Percentiles rank a stretch among this genome's conserved stretches.
phyloP scores from a whole-genome alignment of 2,888 invertebrate species.

The Rugalucina vietnamica region DNA sequence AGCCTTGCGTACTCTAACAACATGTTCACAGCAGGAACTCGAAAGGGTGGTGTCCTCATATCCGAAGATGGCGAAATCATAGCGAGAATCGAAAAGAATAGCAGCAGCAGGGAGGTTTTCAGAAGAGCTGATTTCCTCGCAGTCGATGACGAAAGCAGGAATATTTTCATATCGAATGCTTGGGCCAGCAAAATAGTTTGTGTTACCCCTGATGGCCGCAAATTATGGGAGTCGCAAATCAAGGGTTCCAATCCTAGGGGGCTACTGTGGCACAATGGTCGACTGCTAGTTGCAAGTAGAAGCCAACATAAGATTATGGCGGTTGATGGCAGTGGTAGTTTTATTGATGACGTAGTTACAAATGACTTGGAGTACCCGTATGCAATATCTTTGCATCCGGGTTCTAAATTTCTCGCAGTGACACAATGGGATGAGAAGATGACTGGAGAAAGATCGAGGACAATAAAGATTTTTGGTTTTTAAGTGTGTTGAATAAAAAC shows the following conservation, averaged over 20 bases:
- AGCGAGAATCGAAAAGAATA: slow-evolving; percentile 18
- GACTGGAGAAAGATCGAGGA: neutral
- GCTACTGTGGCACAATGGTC: slow-evolving; percentile 2
- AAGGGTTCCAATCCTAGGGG: slow-evolving; percentile 31
- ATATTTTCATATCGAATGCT: slow-evolving; percentile 30
- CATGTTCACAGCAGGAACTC: slow-evolving; percentile 27
- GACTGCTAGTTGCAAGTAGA: slow-evolving; percentile 23
- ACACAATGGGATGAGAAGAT: slow-evolving; percentile 47
- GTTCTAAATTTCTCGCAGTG: slow-evolving; percentile 14
- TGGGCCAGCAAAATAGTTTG: slow-evolving; percentile 37
- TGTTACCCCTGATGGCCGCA: slow-evolving; percentile 23
- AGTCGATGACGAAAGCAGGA: neutral
- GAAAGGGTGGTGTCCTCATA: slow-evolving; percentile 23
- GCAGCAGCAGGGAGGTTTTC: neutral
- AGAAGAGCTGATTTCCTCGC: slow-evolving; percentile 34
- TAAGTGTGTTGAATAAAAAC: no score
- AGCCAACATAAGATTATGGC: slow-evolving; percentile 1
- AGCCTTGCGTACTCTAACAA: slow-evolving; percentile 12
- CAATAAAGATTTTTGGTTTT: neutral
- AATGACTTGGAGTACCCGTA: slow-evolving; percentile 27
- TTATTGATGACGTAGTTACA: neutral
- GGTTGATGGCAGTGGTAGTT: slow-evolving; percentile 4
- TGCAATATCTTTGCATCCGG: slow-evolving; percentile 33
- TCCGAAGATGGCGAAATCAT: slow-evolving; percentile 13
- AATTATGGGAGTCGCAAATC: slow-evolving; percentile 21